Percentiles rank a stretch among this genome's conserved stretches.
These are phyloP conservation scores for Archaeoteleia sp. DNA, from an alignment of 2,888 invertebrate genomes.

Conservation along the genomic window DNA sequence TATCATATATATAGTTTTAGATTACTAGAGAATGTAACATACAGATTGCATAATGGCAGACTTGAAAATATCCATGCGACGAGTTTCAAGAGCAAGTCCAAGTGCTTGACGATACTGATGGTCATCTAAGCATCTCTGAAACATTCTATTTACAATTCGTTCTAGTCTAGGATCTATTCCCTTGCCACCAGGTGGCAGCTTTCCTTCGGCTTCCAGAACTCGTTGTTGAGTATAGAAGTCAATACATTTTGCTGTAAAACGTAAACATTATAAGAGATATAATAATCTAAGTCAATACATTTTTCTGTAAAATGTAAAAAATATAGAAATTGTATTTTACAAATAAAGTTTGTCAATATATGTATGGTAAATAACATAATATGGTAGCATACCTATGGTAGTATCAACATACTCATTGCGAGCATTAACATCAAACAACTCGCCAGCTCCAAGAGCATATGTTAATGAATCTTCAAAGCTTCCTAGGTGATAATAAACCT, in stretches of 20 bases:
- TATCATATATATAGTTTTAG: no score
- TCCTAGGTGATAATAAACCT: constrained; percentile 98
- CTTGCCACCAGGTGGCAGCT: constrained; percentile 78
- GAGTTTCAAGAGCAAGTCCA: constrained; percentile 96
- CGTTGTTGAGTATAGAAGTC: constrained; percentile 96
- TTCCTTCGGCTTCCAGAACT: constrained; percentile 83
- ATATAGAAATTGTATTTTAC: neutral
- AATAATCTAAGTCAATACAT: no score
- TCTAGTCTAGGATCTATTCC: constrained; percentile 89
- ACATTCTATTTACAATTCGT: constrained; percentile 97
- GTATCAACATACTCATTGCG: constrained; percentile 97
- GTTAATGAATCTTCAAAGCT: constrained; percentile 97
- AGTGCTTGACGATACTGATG: constrained; percentile 96
- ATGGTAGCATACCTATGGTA: constrained; percentile 89
- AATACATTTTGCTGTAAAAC: constrained; percentile 90
- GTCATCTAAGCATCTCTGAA: constrained; percentile 95
- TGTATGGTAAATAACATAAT: no score
- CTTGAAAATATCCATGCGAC: constrained; percentile 97
- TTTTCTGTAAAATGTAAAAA: neutral
- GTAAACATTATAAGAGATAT: no score
- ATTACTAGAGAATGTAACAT: no score
- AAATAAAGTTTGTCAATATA: no score
- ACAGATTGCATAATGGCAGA: constrained; percentile 90
- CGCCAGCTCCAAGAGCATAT: constrained; percentile 97
- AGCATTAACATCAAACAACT: constrained; percentile 95